Percentiles rank a stretch among this genome's conserved stretches.
These are phyloP conservation scores for Brachymystax lenok DNA, from an alignment of 2,797 vertebrate species.

Conservation along the genomic window DNA sequence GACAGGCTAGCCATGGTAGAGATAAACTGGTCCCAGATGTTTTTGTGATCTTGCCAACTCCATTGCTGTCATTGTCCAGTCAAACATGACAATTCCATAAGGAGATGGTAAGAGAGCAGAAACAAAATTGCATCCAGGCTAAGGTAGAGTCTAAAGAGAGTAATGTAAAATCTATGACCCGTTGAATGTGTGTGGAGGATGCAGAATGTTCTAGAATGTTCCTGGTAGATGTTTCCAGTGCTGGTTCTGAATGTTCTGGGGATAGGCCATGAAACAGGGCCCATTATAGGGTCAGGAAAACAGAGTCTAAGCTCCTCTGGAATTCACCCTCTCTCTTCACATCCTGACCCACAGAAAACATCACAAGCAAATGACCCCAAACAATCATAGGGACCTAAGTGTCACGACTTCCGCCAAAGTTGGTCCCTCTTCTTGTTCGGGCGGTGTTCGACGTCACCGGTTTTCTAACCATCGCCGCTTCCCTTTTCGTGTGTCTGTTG, in stretches of 20 bases:
- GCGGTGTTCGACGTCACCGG: too few relatives aligned
- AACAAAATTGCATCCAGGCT: background rate
- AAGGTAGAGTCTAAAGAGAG: constrained; percentile 37
- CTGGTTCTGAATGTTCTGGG: constrained; percentile 38
- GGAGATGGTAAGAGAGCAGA: background rate
- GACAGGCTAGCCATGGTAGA: constrained; percentile 14
- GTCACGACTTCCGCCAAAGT: too few relatives aligned
- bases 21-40: background rate
- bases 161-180: constrained; percentile 40
- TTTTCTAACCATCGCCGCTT: too few relatives aligned
- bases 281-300: constrained; percentile 54
- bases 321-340: constrained; percentile 60
- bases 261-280: too few relatives aligned
- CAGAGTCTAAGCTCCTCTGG: constrained; percentile 50
- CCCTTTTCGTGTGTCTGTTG: too few relatives aligned
- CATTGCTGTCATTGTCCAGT: background rate
- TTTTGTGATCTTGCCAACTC: background rate
- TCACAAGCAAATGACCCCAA: background rate
- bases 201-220: constrained; percentile 46
- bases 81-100: background rate
- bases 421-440: too few relatives aligned
- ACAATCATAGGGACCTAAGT: background rate
- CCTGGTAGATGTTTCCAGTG: constrained; percentile 52
- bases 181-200: constrained; percentile 54
- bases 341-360: constrained; percentile 50